A percentile compares a stretch with the other conserved stretches of the same genome.
phyloP scores from a whole-genome alignment of 1,140 invertebrate genomes.

The Zaprionus ghesquierei region DNA sequence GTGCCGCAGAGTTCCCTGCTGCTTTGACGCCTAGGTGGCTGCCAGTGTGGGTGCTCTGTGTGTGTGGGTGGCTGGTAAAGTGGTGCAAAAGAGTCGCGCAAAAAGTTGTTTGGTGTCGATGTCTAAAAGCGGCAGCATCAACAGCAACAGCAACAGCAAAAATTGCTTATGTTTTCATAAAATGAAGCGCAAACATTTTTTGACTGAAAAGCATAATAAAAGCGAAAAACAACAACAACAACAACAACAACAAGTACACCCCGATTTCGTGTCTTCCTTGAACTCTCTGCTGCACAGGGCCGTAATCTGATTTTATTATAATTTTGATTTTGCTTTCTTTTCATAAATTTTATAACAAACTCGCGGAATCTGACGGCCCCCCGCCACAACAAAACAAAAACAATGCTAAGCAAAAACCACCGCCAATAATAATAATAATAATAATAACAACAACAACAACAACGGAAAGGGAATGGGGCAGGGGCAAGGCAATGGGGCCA shows the following conservation, averaged over 20 bases:
- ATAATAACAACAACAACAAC: conserved; percentile 53
- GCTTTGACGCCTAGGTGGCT: background rate
- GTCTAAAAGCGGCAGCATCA: conserved; percentile 49
- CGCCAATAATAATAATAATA: conserved; percentile 55
- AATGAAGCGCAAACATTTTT: conserved; percentile 79
- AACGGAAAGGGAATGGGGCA: background rate
- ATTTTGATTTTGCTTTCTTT: conserved; percentile 81
- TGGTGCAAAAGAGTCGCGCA: conserved; percentile 14
- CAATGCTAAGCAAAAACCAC: conserved; percentile 31
- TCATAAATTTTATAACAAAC: conserved; percentile 81
- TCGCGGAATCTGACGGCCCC: conserved; percentile 8
- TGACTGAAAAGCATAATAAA: conserved; percentile 77
- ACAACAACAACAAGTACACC: background rate
- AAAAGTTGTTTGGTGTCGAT: conserved; percentile 70
- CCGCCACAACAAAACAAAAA: no score
- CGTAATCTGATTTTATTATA: conserved; percentile 81
- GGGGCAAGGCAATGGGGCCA: background rate
- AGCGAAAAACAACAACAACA: conserved; percentile 37
- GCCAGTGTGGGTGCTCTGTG: background rate
- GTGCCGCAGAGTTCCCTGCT: background rate
- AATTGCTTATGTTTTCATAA: conserved; percentile 80
- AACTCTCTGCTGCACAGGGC: conserved; percentile 35
- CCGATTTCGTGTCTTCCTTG: conserved; percentile 24
- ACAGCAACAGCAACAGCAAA: conserved; percentile 49
- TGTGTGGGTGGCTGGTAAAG: conserved; percentile 6